A percentile compares a stretch with the other conserved stretches of the same genome.
These are phyloP conservation scores for Caenorhabditis sp. DNA, from an alignment of 2,888 invertebrate genomes.

Conservation along the genomic window DNA sequence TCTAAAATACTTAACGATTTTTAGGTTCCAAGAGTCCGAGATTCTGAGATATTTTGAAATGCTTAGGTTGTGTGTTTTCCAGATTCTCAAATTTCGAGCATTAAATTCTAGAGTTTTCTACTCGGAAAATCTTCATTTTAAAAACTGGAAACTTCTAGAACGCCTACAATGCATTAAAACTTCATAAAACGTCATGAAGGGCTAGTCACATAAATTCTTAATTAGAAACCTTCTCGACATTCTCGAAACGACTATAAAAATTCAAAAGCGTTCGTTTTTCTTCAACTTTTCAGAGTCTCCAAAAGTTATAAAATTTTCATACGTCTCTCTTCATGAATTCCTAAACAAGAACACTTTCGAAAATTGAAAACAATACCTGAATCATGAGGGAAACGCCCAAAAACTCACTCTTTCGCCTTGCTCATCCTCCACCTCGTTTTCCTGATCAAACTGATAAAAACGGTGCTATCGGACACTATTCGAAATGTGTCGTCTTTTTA, in stretches of 20 bases:
- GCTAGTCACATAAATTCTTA: slow-evolving; percentile 1
- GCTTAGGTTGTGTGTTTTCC: too few relatives aligned
- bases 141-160: too few relatives aligned
- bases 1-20: too few relatives aligned
- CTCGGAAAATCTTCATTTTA: too few relatives aligned
- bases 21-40: too few relatives aligned
- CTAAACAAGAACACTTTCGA: neutral
- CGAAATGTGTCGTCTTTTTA: slow-evolving; percentile 3
- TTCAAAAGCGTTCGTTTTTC: slow-evolving; percentile 3
- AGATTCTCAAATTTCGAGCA: too few relatives aligned
- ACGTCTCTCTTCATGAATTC: neutral
- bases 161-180: neutral
- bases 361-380: neutral
- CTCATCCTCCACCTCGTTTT: slow-evolving; percentile 16
- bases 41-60: too few relatives aligned
- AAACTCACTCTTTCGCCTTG: slow-evolving; percentile 49
- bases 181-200: neutral
- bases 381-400: neutral
- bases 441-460: slow-evolving; percentile 30
- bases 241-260: neutral
- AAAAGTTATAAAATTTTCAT: neutral
- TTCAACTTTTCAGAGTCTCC: neutral
- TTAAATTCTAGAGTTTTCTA: too few relatives aligned
- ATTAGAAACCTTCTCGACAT: neutral
- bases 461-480: slow-evolving; percentile 9